A percentile compares a stretch with the other conserved stretches of the same genome.
phyloP scores from a whole-genome alignment of 2,113 vertebrate genomes.

The Accipiter cooperii region DNA sequence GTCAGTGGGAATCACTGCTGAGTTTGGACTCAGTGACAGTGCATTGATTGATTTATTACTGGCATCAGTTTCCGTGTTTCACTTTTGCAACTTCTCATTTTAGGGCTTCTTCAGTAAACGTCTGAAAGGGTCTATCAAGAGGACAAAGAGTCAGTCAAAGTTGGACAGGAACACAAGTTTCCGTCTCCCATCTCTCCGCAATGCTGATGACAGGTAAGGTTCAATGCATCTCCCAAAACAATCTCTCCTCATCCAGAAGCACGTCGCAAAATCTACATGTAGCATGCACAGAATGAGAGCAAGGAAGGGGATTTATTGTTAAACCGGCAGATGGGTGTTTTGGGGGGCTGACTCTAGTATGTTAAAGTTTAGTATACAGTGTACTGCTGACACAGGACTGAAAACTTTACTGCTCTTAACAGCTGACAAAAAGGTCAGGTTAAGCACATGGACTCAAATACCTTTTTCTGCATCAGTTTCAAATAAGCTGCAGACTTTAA shows the following conservation, averaged over 20 bases:
- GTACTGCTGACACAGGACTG: background rate
- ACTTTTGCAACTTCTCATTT: slow-evolving; percentile 45
- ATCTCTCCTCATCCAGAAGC: background rate
- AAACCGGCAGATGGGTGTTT: background rate
- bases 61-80: background rate
- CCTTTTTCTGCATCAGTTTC: background rate
- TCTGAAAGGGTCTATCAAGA: slow-evolving; percentile 96
- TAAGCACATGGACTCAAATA: background rate
- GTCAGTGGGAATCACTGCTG: background rate
- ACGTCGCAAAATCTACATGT: background rate
- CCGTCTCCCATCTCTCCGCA: slow-evolving; percentile 83
- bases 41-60: background rate
- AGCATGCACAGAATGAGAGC: background rate
- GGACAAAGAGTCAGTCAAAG: slow-evolving; percentile 95
- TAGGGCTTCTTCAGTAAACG: slow-evolving; percentile 97
- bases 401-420: background rate
- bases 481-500: background rate
- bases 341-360: background rate
- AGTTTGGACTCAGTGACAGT: background rate
- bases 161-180: slow-evolving; percentile 93
- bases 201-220: slow-evolving; percentile 84
- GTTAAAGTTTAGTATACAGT: background rate
- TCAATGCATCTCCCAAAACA: background rate
- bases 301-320: background rate
- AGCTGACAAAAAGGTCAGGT: background rate